Base-by-base conservation (phyloP, 2,113 vertebrate species). In the Suricata suricatta region DNA sequence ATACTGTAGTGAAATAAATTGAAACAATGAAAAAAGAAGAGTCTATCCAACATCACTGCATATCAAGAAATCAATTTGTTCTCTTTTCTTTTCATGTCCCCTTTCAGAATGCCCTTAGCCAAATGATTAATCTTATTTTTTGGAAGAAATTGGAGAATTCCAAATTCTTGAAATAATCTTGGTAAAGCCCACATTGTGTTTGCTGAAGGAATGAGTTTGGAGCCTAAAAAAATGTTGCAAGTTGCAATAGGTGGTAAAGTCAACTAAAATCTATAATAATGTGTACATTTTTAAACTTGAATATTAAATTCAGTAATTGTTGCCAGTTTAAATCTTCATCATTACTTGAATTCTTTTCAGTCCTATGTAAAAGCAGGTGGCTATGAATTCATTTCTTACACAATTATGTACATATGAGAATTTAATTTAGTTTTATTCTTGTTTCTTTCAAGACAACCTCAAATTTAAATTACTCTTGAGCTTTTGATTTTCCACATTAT, bases 141-240 rank as follows among this genome's bases (percentile, higher is more conserved):
- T 33, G 15, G 23, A 11, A 74, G 25, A 84, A 63, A 74, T 19
- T 95, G 35, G 23, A 94, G 17, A 41, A 41, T 41, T 41, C 41
- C 41, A 41, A 41, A 41, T 41, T 41, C 41, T 41, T 41, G 41
- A 41, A 41, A 50, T 25, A 63, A 64, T 80, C 60, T 90, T 97
- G 85, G 52, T 38, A 93, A 69, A 69, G 29, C 66, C 83, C 81
- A 93, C 66, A 12, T 60, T 95, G 92, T 97, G 15, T 97, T 91
- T 95, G 44, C 66, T 97, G 93, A 95, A 54, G 52, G 31, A 9
- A 11, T 95, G 38, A 33, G 97, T 69, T 97, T 96, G 6, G 0
- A 82, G 97, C 90, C 90, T 97, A 50, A 96, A 79, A 57, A 92
- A 5, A 91, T 90, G 1, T 82, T 38, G 0, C 41, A 92, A 54